Base-by-base conservation (phyloP, 2,797 vertebrate species). In the Thaleichthys pacificus region DNA sequence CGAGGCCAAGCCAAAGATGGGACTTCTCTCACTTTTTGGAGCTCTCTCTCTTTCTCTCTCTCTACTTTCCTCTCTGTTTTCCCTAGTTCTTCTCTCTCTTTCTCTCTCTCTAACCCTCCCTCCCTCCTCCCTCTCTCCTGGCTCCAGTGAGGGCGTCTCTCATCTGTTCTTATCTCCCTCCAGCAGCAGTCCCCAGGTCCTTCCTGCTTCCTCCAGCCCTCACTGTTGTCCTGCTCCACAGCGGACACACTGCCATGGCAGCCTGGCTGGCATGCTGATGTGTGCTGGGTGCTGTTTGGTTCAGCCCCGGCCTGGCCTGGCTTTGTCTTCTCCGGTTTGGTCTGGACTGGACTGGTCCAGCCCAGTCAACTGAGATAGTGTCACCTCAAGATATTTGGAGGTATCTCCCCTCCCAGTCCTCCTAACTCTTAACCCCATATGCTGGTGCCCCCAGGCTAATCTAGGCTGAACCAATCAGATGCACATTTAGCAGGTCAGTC, bases 371-470 rank as follows among this genome's bases (percentile, higher is more conserved):
- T 64, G 54, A 54, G 71, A 67, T 38, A 26, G 26, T 80, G 82
- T 86, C 86, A 80, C 85, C 85, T 84, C 49, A 42, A 54, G 69
- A 57, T 63, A 84, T 80, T 82, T 76, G 80, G 84, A 89, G 83
- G 80, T 91, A 91, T 91, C 84, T 91, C 83, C 88, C 86, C 89
- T 90, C 65, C 58, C 71, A 68, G 65, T 65, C 54, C 49, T 49
- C 66, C 77, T 61, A 86, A 86, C 82, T 80, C 73, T 75, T 61
- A 82, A 79, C 85, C 71, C 82, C 67, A 89, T 92, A 93, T 94
- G 93, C 92, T 94, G 93, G 92, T 89, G 87, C 89, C 92, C 91
- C 90, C 85, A 89, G 89, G 91, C 91, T 93, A 92, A 93, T 93
- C 91, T 91, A 83, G 84, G 72, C 77, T 67, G 72, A 73, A 85